These are phyloP conservation scores for Eremophila alpestris DNA, from an alignment of 2,797 vertebrate genomes.

Conservation along the genomic window DNA sequence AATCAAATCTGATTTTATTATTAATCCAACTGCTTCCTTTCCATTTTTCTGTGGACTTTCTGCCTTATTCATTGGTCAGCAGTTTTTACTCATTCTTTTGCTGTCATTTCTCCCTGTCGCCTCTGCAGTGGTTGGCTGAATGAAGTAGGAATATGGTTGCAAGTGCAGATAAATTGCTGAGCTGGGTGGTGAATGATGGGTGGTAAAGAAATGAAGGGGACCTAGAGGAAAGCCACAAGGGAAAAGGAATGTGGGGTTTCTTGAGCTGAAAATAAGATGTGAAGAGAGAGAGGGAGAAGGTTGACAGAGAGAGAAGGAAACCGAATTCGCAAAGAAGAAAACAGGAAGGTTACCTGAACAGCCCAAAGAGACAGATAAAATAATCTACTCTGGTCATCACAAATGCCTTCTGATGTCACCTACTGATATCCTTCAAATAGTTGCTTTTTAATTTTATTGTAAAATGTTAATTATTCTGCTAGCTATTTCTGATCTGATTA, in stretches of 20 bases:
- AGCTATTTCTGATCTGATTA: slow-evolving; percentile 26
- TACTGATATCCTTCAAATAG: not conserved
- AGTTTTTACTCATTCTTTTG: not conserved
- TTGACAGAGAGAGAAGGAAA: not conserved
- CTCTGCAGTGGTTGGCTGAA: not conserved
- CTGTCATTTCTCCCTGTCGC: not conserved
- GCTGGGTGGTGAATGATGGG: not conserved
- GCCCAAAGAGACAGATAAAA: not conserved
- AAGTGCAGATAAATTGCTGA: slow-evolving; percentile 14
- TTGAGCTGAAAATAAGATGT: not conserved
- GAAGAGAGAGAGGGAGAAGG: not conserved
- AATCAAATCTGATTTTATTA: not conserved
- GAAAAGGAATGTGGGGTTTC: not conserved
- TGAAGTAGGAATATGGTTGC: not conserved
- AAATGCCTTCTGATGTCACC: not conserved
- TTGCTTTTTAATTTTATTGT: slow-evolving; percentile 1
- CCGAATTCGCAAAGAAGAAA: not conserved
- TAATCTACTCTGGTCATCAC: not conserved
- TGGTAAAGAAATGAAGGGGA: not conserved
- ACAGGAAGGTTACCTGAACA: not conserved
- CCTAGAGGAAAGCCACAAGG: not conserved
- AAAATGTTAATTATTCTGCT: not conserved
- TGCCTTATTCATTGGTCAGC: not conserved
- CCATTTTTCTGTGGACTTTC: not conserved
- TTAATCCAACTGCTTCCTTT: not conserved